A percentile compares a stretch with the other conserved stretches of the same genome.
phyloP scores from a whole-genome alignment of 1,140 invertebrate genomes.

The Rhopalosiphum maidis region DNA sequence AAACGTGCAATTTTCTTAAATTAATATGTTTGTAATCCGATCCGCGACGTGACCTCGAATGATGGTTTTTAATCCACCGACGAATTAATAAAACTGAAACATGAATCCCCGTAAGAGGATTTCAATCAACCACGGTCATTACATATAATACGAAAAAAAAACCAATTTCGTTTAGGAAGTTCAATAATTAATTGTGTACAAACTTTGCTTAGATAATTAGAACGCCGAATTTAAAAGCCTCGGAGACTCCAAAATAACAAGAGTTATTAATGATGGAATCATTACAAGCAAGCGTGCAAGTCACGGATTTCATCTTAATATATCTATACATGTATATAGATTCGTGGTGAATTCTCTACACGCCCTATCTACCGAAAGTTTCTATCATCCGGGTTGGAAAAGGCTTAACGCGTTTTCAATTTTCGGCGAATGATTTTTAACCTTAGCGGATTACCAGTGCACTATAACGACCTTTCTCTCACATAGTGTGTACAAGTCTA shows the following conservation, averaged over 20 bases:
- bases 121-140: neutral
- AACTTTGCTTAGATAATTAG: conserved; percentile 46
- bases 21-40: neutral
- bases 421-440: conserved; percentile 11
- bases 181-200: conserved; percentile 35
- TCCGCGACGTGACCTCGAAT: neutral
- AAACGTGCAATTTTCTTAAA: neutral
- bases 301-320: conserved; percentile 19
- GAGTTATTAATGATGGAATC: conserved; percentile 52
- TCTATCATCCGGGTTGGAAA: conserved; percentile 22
- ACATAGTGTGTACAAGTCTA: neutral
- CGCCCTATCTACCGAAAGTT: neutral
- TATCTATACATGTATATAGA: neutral
- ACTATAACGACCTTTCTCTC: neutral
- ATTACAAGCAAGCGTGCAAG: conserved; percentile 17
- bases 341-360: neutral
- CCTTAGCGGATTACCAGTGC: neutral
- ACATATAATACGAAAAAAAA: conserved; percentile 5
- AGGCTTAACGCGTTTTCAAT: conserved; percentile 44
- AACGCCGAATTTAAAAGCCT: neutral
- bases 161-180: neutral
- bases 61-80: neutral
- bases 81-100: neutral
- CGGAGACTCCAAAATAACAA: neutral
- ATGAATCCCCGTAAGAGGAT: neutral